These are phyloP conservation scores for Odontophorus gujanensis DNA, from an alignment of 2,113 vertebrate species.

Conservation along the genomic window DNA sequence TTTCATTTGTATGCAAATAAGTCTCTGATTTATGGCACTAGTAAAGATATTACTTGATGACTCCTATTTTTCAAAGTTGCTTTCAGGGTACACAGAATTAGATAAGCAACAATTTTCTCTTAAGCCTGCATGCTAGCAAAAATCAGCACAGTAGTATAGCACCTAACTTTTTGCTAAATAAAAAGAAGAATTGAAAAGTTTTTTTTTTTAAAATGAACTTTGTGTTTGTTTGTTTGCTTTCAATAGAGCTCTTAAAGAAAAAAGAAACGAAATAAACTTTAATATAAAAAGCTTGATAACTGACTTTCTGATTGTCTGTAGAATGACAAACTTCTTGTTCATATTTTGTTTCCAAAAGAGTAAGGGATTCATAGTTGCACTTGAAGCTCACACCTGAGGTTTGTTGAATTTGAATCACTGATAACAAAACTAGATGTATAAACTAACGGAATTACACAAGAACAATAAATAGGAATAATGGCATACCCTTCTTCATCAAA, in stretches of 20 bases:
- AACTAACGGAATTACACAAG: background rate
- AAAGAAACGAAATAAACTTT: background rate
- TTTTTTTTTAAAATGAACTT: background rate
- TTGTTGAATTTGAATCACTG: background rate
- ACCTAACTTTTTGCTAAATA: background rate
- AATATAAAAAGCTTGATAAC: background rate
- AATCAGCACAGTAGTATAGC: background rate
- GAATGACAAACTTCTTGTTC: background rate
- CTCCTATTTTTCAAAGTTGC: constrained; percentile 46
- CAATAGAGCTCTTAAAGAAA: background rate
- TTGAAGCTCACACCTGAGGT: background rate
- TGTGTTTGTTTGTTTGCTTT: background rate
- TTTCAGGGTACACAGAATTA: constrained; percentile 46
- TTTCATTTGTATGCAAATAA: constrained; percentile 70
- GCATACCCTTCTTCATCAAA: background rate
- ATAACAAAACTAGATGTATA: background rate
- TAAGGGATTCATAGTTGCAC: background rate
- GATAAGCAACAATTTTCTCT: constrained; percentile 42
- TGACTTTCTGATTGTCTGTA: background rate
- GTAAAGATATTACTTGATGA: constrained; percentile 35
- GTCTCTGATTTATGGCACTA: constrained; percentile 51
- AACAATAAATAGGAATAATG: background rate
- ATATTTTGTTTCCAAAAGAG: background rate
- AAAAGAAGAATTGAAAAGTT: background rate
- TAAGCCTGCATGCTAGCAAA: background rate